Percentiles rank a stretch among this genome's conserved stretches.
These are phyloP conservation scores for Silurus aristotelis DNA, from an alignment of 2,797 vertebrate species.

Conservation along the genomic window DNA sequence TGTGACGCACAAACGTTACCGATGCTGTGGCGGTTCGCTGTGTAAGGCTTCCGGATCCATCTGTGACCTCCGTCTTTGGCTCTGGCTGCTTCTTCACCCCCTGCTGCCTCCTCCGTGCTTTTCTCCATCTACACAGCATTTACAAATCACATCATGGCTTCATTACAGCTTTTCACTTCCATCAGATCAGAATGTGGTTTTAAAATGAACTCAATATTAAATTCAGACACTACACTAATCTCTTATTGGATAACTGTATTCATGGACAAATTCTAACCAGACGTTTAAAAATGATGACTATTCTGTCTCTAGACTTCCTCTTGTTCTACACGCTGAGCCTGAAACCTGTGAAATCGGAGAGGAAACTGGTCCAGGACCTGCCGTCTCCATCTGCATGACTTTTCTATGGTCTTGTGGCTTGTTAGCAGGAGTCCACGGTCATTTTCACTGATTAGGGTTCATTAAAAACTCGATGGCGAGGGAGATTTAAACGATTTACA, in stretches of 20 bases:
- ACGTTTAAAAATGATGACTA: background rate
- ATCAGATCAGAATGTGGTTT: background rate
- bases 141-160: slow-evolving; percentile 20
- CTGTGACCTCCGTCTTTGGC: slow-evolving; percentile 63
- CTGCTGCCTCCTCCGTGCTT: slow-evolving; percentile 69
- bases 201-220: background rate
- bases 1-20: slow-evolving; percentile 57
- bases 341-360: slow-evolving; percentile 1
- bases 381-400: slow-evolving; percentile 14
- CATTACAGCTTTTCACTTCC: background rate
- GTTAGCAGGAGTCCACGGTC: slow-evolving; percentile 59
- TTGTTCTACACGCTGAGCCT: background rate
- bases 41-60: slow-evolving; percentile 45
- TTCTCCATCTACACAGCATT: slow-evolving; percentile 62
- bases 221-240: background rate
- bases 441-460: slow-evolving; percentile 58
- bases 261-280: background rate
- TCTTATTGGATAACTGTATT: too few relatives aligned
- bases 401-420: slow-evolving; percentile 44
- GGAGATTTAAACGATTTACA: slow-evolving; percentile 59
- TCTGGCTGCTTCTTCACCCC: slow-evolving; percentile 52
- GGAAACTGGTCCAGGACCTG: background rate
- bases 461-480: slow-evolving; percentile 60
- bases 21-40: slow-evolving; percentile 66
- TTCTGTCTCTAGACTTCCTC: background rate